Conservation (phyloP, 2,113 vertebrate species). For the Saguinus midas region DNA sequence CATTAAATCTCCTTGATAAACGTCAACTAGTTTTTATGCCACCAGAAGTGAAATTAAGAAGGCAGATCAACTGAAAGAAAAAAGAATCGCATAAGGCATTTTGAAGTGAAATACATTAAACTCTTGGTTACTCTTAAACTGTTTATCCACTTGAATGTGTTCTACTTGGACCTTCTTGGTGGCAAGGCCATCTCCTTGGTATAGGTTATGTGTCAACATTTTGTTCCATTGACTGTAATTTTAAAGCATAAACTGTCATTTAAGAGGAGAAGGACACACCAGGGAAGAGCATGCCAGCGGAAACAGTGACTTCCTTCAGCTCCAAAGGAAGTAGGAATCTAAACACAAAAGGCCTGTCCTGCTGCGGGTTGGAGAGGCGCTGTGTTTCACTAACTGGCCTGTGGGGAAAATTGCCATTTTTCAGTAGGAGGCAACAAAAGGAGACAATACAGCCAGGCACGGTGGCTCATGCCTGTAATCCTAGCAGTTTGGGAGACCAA, state of each 20-base stretch:
- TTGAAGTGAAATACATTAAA: neutral
- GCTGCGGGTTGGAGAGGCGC: too few relatives aligned
- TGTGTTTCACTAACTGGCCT: neutral
- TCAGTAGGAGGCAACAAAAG: neutral
- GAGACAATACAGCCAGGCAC: neutral
- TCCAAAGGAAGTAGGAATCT: neutral
- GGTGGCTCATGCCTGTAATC: too few relatives aligned
- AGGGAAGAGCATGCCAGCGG: neutral
- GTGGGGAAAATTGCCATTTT: neutral
- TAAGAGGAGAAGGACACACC: neutral
- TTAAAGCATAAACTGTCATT: neutral
- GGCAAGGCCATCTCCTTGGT: neutral
- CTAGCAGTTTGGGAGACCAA: too few relatives aligned
- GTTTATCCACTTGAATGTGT: neutral
- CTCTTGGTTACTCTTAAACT: neutral
- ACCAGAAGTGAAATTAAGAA: neutral
- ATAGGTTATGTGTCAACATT: neutral
- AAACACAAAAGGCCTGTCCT: neutral
- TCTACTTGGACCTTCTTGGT: neutral
- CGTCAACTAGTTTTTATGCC: neutral
- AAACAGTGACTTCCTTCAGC: neutral
- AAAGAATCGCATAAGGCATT: neutral
- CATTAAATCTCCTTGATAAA: neutral
- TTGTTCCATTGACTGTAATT: neutral
- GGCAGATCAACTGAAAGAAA: neutral